Evolutionary conservation across 2,797 vertebrate species (phyloP).

Genomic region (Alca torda): DNA sequence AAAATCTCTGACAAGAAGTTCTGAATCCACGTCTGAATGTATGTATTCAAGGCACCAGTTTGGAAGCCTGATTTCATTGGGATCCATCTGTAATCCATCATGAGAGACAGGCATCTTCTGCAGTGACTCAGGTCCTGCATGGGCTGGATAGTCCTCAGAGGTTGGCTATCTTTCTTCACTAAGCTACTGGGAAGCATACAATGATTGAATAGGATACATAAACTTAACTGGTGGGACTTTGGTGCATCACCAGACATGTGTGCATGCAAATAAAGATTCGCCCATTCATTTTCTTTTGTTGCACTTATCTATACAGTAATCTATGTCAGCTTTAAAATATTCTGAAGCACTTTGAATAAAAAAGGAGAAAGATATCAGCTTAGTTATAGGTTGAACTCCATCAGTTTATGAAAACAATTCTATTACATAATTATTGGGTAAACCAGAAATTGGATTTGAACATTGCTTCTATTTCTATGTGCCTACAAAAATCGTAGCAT

Average conservation of each 20-base stretch:
- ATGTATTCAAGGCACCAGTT: rapidly evolving
- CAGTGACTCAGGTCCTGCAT: background rate
- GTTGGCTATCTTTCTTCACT: background rate
- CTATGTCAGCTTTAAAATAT: background rate
- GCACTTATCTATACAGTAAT: background rate
- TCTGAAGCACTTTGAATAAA: background rate
- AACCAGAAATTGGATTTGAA: background rate
- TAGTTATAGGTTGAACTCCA: background rate
- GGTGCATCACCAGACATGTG: background rate
- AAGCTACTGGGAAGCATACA: background rate
- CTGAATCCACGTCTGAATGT: background rate
- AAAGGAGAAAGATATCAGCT: background rate
- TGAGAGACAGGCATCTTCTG: background rate
- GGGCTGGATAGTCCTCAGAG: background rate
- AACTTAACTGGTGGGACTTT: background rate
- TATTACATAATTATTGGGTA: background rate
- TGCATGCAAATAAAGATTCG: background rate
- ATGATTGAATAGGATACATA: background rate
- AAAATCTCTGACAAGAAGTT: background rate
- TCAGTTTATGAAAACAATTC: background rate
- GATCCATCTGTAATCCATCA: background rate
- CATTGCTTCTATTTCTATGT: background rate
- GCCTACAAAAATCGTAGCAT: background rate
- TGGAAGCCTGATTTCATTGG: background rate
- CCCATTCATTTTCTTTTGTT: background rate